Evolutionary conservation across 1,140 invertebrate genomes (phyloP), one percentile per base, ranked within the genome.

Genomic region (Cecropterus lyciades): DNA sequence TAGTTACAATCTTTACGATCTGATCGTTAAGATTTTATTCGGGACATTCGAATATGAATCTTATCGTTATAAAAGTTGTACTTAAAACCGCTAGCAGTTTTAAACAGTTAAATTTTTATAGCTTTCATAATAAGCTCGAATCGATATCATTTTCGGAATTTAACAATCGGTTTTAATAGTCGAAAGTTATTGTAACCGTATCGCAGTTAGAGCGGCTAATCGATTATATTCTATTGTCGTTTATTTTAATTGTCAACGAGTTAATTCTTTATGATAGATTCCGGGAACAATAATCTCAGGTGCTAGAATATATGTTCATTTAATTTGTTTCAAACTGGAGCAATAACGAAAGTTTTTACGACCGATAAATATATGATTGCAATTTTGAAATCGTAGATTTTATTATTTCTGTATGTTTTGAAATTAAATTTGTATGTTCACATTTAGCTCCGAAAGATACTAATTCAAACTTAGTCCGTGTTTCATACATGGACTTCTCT

Each of bases 131-230:
- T 46, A 15, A 45, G 42, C 20, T 13, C 17, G 55, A 59, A 59
- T 59, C 42, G 42, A 42, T 46, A 59, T 59, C 40, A 46, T n/a
- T 59, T 72, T 68, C 59, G 48, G 71, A 73, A 72, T 73, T 66
- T 27, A 60, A 73, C 66, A 76, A 77, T 79, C 74, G 71, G 73
- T 73, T 67, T 79, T 82, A 82, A 82, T 79, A 73, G 77, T 73
- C 71, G 80, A 84, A 84, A 84, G 82, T 84, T 76, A 77, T 80
- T 62, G 65, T 53, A 74, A 79, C 72, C 76, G 74, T 84, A 78
- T 79, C 76, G 69, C 67, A 75, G 55, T 75, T 57, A 72, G 69
- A 66, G 56, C 51, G 43, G 63, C 51, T 57, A 65, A 69, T 75
- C 64, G 64, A 69, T 76, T 60, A 55, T 77, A 69, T 63, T 67